Percentiles rank a stretch among this genome's conserved stretches.
phyloP scores from a whole-genome alignment of 2,888 invertebrate species.

The Hypomecis punctinalis region DNA sequence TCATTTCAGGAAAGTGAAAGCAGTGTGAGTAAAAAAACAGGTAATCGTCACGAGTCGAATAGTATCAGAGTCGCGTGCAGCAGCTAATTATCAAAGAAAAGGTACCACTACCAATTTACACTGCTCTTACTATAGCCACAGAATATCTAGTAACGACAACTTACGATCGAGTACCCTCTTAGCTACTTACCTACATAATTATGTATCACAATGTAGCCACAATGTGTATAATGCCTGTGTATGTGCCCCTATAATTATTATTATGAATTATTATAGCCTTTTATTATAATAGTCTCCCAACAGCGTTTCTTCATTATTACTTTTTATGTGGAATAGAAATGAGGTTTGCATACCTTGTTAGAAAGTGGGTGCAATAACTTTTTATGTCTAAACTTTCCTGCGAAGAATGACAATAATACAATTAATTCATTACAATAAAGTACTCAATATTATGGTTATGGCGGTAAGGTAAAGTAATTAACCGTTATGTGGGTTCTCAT shows the following conservation, averaged over 20 bases:
- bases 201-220: slow-evolving; percentile 27
- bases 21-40: too few relatives aligned
- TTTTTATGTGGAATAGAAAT: slow-evolving; percentile 20
- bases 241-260: slow-evolving; percentile 28
- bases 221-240: slow-evolving; percentile 26
- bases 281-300: slow-evolving; percentile 31
- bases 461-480: too few relatives aligned
- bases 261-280: slow-evolving; percentile 33
- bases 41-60: too few relatives aligned
- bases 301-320: slow-evolving; percentile 26
- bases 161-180: neutral
- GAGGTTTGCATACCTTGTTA: slow-evolving; percentile 19
- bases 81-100: too few relatives aligned
- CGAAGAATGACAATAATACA: neutral
- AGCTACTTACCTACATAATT: slow-evolving; percentile 18
- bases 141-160: neutral
- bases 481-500: too few relatives aligned
- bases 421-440: too few relatives aligned
- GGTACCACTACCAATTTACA: slow-evolving; percentile 7
- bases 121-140: neutral
- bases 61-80: too few relatives aligned
- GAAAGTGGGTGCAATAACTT: slow-evolving; percentile 9
- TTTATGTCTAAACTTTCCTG: slow-evolving; percentile 7
- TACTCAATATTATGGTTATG: too few relatives aligned
- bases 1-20: too few relatives aligned